These are phyloP conservation scores for Poeciliopsis retropinna DNA, from an alignment of 2,113 vertebrate species.

Conservation along the genomic window DNA sequence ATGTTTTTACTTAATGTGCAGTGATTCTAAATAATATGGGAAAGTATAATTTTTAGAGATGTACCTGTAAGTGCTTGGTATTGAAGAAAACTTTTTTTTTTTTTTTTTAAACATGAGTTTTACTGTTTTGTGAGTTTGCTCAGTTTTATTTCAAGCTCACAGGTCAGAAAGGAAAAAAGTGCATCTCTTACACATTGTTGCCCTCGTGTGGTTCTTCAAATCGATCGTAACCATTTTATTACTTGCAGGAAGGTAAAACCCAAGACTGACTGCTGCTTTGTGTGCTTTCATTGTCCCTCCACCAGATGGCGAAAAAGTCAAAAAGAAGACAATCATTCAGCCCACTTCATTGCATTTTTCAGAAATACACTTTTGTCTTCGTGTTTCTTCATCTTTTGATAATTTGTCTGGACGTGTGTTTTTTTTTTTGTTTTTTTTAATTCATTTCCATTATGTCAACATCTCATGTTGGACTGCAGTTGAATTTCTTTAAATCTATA, in stretches of 20 bases:
- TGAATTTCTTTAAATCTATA: background rate
- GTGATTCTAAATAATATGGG: too few species aligned
- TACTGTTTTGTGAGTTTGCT: background rate
- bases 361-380: background rate
- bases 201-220: background rate
- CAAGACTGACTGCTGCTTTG: background rate
- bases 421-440: background rate
- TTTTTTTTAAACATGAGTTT: background rate
- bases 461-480: background rate
- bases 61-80: too few species aligned
- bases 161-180: background rate
- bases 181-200: background rate
- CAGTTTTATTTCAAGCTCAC: background rate
- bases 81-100: too few species aligned
- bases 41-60: too few species aligned
- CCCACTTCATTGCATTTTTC: background rate
- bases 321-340: background rate
- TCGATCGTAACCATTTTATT: background rate
- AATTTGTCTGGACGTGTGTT: background rate
- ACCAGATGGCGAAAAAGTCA: conserved; percentile 64
- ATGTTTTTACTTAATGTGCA: too few species aligned
- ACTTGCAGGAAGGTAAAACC: background rate
- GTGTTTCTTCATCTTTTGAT: background rate
- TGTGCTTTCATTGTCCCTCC: conserved; percentile 4
- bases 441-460: background rate